Evolutionary conservation across 1,140 invertebrate species (phyloP).

Genomic region (Lanistes nyassanus): DNA sequence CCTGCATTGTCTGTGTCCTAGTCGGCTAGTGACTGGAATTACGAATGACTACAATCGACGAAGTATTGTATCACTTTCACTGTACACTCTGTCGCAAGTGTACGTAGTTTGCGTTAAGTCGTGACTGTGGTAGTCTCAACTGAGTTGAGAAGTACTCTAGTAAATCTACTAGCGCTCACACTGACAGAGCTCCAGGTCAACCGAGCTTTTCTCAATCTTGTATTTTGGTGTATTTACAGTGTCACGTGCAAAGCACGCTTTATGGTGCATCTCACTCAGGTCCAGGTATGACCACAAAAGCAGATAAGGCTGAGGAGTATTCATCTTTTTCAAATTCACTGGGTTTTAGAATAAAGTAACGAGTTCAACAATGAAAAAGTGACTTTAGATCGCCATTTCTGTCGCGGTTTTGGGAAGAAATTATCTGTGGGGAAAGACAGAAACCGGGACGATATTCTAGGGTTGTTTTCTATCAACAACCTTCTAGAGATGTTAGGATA

Average conservation of each 20-base stretch:
- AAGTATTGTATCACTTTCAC: no score
- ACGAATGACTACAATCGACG: no score
- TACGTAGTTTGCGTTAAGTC: no score
- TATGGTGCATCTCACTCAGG: neutral
- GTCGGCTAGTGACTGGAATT: no score
- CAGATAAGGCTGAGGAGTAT: constrained; percentile 8
- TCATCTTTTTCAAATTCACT: neutral
- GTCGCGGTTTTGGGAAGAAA: constrained; percentile 51
- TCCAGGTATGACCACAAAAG: constrained; percentile 6
- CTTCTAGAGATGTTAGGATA: constrained; percentile 20
- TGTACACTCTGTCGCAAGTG: no score
- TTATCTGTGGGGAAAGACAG: constrained; percentile 40
- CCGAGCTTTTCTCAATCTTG: no score
- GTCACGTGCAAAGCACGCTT: constrained; percentile 26
- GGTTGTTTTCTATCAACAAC: constrained; percentile 30
- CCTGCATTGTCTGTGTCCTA: no score
- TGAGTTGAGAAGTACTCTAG: no score
- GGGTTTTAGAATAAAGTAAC: neutral
- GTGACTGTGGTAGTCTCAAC: no score
- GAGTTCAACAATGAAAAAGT: constrained; percentile 42
- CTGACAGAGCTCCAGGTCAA: no score
- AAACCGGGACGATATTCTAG: constrained; percentile 42
- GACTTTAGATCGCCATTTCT: constrained; percentile 60
- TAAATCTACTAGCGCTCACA: no score
- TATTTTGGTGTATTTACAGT: neutral